Base-by-base conservation (phyloP, 2,113 vertebrate genomes). In the Clarias macrocephalus region DNA sequence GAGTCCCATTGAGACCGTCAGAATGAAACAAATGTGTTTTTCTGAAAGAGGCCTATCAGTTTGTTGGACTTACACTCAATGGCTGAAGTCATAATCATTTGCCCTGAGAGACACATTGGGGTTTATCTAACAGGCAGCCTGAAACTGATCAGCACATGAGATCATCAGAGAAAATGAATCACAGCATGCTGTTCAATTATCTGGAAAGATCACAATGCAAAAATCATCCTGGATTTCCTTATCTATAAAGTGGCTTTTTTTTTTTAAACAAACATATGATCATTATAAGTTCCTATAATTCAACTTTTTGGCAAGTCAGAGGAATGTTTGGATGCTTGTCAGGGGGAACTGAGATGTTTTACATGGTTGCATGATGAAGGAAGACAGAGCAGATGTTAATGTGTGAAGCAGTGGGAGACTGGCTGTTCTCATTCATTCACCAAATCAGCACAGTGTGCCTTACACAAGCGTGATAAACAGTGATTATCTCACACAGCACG, bases 1-100 rank as follows among this genome's bases (percentile, higher is more conserved):
- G 63, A 80, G n/a, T 94, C 88, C 91, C 82, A 79, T 83, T 86
- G 91, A 91, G 93, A 68, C 83, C 72, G 62, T 73, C 72, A 86
- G 92, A 93, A 93, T 93, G 92, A 90, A 72, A 91, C 87, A 89
- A 92, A 91, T 75, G 62, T 88, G 90, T 91, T 91, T 86, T 42
- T 75, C 85, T 89, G 57, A 33, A 82, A 52, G 81, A 84, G 63
- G 68, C 9, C 21, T 73, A 33, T 86, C 57, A 88, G 88, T 89
- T 42, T 84, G 13, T 80, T 83, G 70, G 57, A 73, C 63, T 1
- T 48, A 19, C 57, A 21, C 54, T 87, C 72, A 48, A 30, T 79
- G 81, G 76, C 60, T 85, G n/a, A 81, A 86, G 63, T 82, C 63
- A 65, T 83, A 54, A 85, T 59, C 11, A 6, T 30, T 48, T 48